phyloP scores from a whole-genome alignment of 2,797 vertebrate species.

The Capromys pilorides region DNA sequence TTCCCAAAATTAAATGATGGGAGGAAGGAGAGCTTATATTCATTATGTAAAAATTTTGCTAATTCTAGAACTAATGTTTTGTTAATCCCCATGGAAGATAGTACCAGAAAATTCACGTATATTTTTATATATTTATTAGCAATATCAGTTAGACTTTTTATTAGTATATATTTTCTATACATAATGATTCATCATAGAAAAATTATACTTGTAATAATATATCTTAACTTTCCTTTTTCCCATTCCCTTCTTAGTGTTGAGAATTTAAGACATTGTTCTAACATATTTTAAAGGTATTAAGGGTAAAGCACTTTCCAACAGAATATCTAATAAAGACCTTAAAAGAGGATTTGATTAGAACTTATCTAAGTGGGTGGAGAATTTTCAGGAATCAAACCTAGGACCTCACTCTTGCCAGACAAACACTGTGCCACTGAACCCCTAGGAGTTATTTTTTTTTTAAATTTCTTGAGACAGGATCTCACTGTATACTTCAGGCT shows the following conservation, averaged over 20 bases:
- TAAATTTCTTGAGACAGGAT: no score
- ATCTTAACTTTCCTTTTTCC: not conserved
- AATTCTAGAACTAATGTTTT: constrained; percentile 31
- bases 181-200: not conserved
- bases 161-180: not conserved
- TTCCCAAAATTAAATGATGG: constrained; percentile 40
- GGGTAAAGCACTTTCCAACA: constrained; percentile 19
- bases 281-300: constrained; percentile 15
- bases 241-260: not conserved
- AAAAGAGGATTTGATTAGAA: not conserved
- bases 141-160: not conserved
- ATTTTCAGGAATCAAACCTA: no score
- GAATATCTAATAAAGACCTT: constrained; percentile 10
- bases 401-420: no score
- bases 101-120: constrained; percentile 1
- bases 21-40: not conserved
- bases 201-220: not conserved
- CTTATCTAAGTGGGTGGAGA: not conserved
- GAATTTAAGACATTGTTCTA: constrained; percentile 25
- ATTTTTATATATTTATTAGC: constrained; percentile 3
- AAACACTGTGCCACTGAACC: no score
- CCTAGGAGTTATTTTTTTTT: no score
- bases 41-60: constrained; percentile 24
- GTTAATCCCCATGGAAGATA: not conserved
- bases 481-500: no score